Conservation (phyloP, 53 echinoderm and acorn worm species). For the Holothuria leucospilota region DNA sequence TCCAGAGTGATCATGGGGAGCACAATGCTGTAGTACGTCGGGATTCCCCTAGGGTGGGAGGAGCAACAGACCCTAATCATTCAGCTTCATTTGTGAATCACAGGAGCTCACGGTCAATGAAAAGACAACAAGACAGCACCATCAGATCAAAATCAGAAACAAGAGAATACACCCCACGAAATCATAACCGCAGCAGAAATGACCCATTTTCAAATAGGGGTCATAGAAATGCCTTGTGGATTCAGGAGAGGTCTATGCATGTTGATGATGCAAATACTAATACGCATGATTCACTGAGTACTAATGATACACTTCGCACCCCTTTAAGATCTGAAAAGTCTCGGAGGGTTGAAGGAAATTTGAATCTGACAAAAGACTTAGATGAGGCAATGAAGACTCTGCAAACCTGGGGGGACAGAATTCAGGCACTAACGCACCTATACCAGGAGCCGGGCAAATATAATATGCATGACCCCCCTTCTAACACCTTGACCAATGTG, state of each 20-base stretch:
- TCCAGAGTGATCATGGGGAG: no score
- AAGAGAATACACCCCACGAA: constrained; percentile 24
- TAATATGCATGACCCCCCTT: no score
- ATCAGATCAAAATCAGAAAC: constrained; percentile 39
- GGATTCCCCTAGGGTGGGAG: no score
- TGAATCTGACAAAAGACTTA: constrained; percentile 27
- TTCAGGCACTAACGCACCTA: constrained; percentile 22
- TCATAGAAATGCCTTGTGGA: constrained; percentile 13
- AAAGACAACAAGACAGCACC: not conserved
- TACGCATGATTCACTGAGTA: constrained; percentile 31
- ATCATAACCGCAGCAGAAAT: not conserved
- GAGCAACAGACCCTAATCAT: not conserved
- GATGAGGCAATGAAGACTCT: constrained; percentile 42
- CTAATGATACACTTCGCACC: not conserved
- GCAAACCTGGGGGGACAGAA: constrained; percentile 38
- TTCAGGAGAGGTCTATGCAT: constrained; percentile 37
- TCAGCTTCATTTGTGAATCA: constrained; percentile 18
- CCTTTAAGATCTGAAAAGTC: constrained; percentile 33
- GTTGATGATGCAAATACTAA: constrained; percentile 24
- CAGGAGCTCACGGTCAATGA: constrained; percentile 26
- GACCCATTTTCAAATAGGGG: not conserved
- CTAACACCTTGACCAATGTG: constrained; percentile 2
- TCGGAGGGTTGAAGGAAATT: not conserved
- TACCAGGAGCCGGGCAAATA: constrained; percentile 6
- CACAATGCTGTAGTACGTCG: no score